Percentiles rank a stretch among this genome's conserved stretches.
phyloP scores from a whole-genome alignment of 2,113 vertebrate genomes.

The Pygoscelis antarcticus region DNA sequence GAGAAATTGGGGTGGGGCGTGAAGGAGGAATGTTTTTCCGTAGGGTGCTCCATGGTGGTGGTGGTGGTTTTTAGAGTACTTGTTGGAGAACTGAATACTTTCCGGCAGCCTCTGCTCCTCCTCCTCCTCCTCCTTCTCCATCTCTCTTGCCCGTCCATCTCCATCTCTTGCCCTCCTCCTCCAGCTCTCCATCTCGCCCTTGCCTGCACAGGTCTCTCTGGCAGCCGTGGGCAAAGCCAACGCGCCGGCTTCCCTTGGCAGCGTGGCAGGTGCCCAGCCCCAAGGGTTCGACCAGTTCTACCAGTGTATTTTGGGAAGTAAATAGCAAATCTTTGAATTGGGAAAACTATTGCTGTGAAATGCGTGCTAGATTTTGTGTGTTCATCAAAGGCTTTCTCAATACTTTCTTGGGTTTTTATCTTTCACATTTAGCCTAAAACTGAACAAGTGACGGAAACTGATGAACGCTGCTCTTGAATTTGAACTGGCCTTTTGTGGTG shows the following conservation, averaged over 20 bases:
- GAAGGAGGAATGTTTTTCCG: not conserved
- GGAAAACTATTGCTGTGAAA: not conserved
- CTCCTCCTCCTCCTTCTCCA: not conserved
- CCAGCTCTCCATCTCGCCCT: not conserved
- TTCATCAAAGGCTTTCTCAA: not conserved
- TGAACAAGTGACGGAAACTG: not conserved
- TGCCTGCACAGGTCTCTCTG: not conserved
- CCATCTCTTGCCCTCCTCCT: not conserved
- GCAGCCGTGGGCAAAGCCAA: not conserved
- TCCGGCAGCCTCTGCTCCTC: not conserved
- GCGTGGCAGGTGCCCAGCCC: not conserved
- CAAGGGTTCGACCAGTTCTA: not conserved
- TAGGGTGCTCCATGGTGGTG: not conserved
- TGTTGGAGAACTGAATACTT: not conserved
- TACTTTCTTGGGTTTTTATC: not conserved
- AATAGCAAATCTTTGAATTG: not conserved
- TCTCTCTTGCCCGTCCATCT: not conserved
- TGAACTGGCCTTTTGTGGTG: not conserved
- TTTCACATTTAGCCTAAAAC: not conserved
- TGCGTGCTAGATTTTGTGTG: not conserved
- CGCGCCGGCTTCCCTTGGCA: accelerated
- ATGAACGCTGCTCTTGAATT: not conserved
- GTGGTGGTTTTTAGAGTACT: not conserved
- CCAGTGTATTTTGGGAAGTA: not conserved
- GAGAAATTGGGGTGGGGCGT: not conserved